These are phyloP conservation scores for Montipora sp. DNA, from an alignment of 64 coral and sea anemone genomes.

Conservation along the genomic window DNA sequence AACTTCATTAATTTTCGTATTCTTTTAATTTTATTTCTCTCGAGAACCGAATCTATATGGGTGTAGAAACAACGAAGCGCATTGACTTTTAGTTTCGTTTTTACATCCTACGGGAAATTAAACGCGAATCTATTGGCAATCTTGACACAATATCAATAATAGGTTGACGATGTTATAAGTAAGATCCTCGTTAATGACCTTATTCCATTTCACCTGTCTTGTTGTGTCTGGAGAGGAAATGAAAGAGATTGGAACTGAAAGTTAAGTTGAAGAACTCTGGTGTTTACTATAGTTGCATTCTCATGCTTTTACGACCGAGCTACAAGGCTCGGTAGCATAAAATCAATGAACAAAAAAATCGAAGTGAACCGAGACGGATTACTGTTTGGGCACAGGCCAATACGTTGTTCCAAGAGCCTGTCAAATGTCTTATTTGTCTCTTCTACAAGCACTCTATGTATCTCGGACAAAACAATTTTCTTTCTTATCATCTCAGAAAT, in stretches of 20 bases:
- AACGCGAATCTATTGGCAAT: not conserved
- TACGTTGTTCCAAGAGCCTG: too few relatives aligned
- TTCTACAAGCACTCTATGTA: too few relatives aligned
- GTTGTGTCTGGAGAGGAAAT: not conserved
- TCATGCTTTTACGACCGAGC: not conserved
- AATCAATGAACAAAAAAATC: not conserved
- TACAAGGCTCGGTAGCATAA: not conserved
- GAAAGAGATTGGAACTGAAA: not conserved
- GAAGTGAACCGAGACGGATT: not conserved
- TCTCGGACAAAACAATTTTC: too few relatives aligned
- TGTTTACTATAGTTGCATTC: not conserved
- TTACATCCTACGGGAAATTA: not conserved
- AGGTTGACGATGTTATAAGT: not conserved
- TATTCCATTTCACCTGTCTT: not conserved
- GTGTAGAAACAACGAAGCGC: not conserved
- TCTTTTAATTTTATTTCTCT: not conserved
- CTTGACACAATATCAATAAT: not conserved
- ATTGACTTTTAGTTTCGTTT: not conserved
- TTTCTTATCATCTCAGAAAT: too few relatives aligned
- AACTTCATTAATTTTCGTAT: not conserved
- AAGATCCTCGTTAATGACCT: not conserved
- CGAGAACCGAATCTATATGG: not conserved
- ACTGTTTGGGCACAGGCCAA: too few relatives aligned
- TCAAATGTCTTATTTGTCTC: too few relatives aligned
- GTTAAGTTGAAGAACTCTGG: not conserved